Percentiles rank a stretch among this genome's conserved stretches.
Conservation (phyloP, 1,140 invertebrate genomes). For the Lamellibrachia luymesi region DNA sequence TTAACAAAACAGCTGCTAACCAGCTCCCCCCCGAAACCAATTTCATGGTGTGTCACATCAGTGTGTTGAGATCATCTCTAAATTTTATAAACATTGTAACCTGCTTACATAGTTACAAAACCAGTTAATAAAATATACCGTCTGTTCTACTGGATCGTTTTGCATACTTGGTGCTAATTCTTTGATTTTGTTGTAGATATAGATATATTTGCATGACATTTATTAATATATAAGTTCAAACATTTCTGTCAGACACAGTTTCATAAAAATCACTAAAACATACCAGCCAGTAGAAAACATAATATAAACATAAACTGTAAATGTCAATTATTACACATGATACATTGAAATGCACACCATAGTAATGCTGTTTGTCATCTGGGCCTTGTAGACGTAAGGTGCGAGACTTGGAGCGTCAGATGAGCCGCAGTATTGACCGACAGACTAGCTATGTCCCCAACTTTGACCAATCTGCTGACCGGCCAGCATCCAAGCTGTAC, state of each 20-base stretch:
- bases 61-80: background rate
- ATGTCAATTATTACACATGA: background rate
- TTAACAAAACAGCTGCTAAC: no score
- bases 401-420: background rate
- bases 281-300: background rate
- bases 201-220: no score
- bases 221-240: no score
- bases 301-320: background rate
- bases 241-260: background rate
- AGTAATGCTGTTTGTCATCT: background rate
- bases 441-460: background rate
- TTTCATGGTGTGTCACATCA: no score
- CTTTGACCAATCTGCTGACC: background rate
- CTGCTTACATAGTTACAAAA: background rate
- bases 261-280: background rate
- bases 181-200: background rate
- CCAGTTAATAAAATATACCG: background rate
- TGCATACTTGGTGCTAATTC: background rate
- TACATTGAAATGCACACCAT: background rate
- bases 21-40: no score
- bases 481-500: background rate
- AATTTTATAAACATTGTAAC: background rate
- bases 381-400: background rate
- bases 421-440: background rate
- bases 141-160: background rate